Conservation (phyloP, 2,797 vertebrate species). For the Rhinichthys osculus region DNA sequence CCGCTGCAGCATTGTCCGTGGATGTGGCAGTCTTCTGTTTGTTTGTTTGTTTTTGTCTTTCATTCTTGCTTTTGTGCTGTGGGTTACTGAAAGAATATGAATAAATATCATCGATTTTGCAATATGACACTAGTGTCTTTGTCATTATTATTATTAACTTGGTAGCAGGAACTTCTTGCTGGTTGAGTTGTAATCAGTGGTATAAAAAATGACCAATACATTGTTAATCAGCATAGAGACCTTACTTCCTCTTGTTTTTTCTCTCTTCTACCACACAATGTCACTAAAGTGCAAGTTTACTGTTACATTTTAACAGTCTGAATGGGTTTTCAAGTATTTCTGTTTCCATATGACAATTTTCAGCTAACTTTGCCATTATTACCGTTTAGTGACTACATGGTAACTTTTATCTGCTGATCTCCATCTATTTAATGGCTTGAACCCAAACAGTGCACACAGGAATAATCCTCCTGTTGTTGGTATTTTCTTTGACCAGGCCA, state of each 20-base stretch:
- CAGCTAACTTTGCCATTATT: background rate
- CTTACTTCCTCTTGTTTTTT: slow-evolving; percentile 42
- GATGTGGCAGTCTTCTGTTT: slow-evolving; percentile 48
- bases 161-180: background rate
- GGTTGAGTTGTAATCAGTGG: background rate
- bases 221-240: background rate
- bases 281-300: slow-evolving; percentile 64
- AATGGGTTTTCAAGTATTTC: background rate
- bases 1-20: slow-evolving; percentile 33
- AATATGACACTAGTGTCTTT: slow-evolving; percentile 21
- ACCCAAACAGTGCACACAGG: background rate
- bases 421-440: background rate
- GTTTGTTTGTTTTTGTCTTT: slow-evolving; percentile 59
- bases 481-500: slow-evolving; percentile 35
- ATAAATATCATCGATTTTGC: slow-evolving; percentile 72
- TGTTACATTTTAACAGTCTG: background rate
- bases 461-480: slow-evolving; percentile 32
- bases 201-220: background rate
- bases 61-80: slow-evolving; percentile 72
- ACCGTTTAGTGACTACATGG: background rate
- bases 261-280: slow-evolving; percentile 68
- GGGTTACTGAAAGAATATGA: slow-evolving; percentile 74
- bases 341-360: background rate
- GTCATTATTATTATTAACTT: slow-evolving; percentile 2
- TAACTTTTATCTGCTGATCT: slow-evolving; percentile 21